phyloP scores from a whole-genome alignment of 2,113 vertebrate species.

The Lepus europaeus region DNA sequence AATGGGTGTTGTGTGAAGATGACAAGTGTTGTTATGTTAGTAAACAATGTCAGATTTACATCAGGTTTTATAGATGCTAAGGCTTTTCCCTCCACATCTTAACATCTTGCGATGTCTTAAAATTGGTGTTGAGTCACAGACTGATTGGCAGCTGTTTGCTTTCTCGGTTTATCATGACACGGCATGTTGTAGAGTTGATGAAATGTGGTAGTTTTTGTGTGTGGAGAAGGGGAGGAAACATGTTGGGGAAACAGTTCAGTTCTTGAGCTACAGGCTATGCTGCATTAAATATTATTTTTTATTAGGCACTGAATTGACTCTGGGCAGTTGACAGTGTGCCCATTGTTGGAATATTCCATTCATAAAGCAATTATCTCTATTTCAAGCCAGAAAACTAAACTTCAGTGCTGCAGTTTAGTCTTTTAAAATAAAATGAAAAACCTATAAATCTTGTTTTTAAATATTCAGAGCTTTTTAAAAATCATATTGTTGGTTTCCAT shows the following conservation, averaged over 20 bases:
- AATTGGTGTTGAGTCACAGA: conserved; percentile 49
- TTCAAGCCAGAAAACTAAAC: conserved; percentile 14
- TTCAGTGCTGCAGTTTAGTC: conserved; percentile 3
- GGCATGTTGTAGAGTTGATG: not conserved
- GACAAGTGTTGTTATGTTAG: conserved; percentile 48
- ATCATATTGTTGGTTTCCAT: not conserved
- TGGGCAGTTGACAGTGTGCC: not conserved
- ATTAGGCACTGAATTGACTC: conserved; percentile 20
- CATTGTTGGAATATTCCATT: conserved; percentile 58
- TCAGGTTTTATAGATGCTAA: conserved; percentile 59
- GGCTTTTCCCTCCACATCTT: conserved; percentile 11
- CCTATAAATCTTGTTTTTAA: not conserved
- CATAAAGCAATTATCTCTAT: conserved; percentile 50
- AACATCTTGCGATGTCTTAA: conserved; percentile 61
- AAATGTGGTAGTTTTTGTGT: not conserved
- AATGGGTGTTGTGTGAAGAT: conserved; percentile 60
- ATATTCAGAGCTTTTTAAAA: conserved; percentile 7
- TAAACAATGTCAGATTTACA: conserved; percentile 65
- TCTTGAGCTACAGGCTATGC: not conserved
- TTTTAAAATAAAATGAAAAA: conserved; percentile 63
- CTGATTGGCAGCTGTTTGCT: conserved; percentile 44
- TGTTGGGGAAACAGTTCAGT: conserved; percentile 21
- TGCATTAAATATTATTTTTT: conserved; percentile 37
- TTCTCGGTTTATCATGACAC: conserved; percentile 48
- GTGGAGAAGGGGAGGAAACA: not conserved